Evolutionary conservation across 2,797 vertebrate genomes (phyloP), one percentile per base, ranked within the genome.

Genomic region (Poecilia wingei): DNA sequence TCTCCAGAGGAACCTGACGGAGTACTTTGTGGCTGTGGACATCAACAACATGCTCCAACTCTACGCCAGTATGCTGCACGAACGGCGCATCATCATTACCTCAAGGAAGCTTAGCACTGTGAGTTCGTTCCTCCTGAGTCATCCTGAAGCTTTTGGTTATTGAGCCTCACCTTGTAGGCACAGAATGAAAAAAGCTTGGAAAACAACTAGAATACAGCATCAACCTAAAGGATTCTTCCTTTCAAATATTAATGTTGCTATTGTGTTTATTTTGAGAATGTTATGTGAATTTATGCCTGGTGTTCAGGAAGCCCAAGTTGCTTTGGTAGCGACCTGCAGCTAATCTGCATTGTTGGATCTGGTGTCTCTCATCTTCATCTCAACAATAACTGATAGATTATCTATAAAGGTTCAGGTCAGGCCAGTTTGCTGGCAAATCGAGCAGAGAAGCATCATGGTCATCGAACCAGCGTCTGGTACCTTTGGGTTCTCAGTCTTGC

Each of bases 71-170:
- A 98, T 99, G 98, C 95, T 99, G 77, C 97, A 99, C 1, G 98
- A 99, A 86, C 96, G 98, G 53, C 96, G 98, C 89, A 96, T 99
- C 95, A 96, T 99, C 92, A 96, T 99, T 96, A 98, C 98, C 96
- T 98, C 97, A 84, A 97, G 97, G 95, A 99, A 99, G 95, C 95
- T 99, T 91, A 99, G 98, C 97, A 99, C 98, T 96, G 98, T 99
- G 90, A 99, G 98, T 97, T 79, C 84, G 25, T 53, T 68, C 68
- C 64, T 66, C 69, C 45, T 77, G 6, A 55, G 74, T 86, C 82
- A 6, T 55, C 41, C 61, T 70, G 72, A 61, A 39, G 3, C 66
- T 80, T 75, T 57, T 78, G 33, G 59, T 69, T 77, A 69, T 61
- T 72, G 41, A 76, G 72, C 47, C 46, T 73, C 46, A 59, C 39